Evolutionary conservation across 2,888 invertebrate species (phyloP).

Genomic region (Lagria hirta): DNA sequence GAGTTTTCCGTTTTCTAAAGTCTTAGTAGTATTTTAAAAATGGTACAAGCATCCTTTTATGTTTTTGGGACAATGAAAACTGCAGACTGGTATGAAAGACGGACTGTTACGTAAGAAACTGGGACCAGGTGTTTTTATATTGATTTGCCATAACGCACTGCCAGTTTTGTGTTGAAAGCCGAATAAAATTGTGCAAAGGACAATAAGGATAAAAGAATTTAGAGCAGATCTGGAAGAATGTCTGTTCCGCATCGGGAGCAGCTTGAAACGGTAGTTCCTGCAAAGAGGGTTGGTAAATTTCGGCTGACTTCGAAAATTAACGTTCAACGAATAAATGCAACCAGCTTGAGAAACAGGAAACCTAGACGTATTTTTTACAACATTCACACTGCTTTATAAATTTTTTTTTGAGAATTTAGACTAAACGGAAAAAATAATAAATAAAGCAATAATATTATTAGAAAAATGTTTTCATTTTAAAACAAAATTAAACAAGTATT

Average conservation of each 20-base stretch:
- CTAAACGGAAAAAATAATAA: too few relatives aligned
- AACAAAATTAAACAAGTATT: too few relatives aligned
- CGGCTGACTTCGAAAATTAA: too few relatives aligned
- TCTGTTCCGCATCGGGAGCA: conserved; percentile 29
- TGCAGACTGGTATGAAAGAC: conserved; percentile 37
- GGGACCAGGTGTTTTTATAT: conserved; percentile 51
- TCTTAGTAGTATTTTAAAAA: conserved; percentile 28
- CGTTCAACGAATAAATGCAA: too few relatives aligned
- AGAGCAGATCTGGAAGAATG: conserved; percentile 37
- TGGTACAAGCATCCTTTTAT: conserved; percentile 43
- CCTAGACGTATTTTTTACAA: too few relatives aligned
- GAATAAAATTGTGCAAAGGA: conserved; percentile 29
- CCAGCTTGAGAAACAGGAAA: too few relatives aligned
- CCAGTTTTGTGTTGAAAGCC: conserved; percentile 46
- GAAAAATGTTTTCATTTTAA: too few relatives aligned
- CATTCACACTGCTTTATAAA: too few relatives aligned
- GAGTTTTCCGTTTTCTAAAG: too few relatives aligned
- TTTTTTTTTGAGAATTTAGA: too few relatives aligned
- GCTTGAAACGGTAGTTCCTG: conserved; percentile 16
- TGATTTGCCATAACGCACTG: conserved; percentile 45
- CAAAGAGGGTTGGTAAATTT: too few relatives aligned
- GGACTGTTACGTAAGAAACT: conserved; percentile 46
- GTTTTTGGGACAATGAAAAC: conserved; percentile 35
- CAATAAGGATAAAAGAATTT: conserved; percentile 38
- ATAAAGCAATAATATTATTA: too few relatives aligned